phyloP scores from a whole-genome alignment of 2,888 invertebrate genomes.

The Drosophila paucipuncta region DNA sequence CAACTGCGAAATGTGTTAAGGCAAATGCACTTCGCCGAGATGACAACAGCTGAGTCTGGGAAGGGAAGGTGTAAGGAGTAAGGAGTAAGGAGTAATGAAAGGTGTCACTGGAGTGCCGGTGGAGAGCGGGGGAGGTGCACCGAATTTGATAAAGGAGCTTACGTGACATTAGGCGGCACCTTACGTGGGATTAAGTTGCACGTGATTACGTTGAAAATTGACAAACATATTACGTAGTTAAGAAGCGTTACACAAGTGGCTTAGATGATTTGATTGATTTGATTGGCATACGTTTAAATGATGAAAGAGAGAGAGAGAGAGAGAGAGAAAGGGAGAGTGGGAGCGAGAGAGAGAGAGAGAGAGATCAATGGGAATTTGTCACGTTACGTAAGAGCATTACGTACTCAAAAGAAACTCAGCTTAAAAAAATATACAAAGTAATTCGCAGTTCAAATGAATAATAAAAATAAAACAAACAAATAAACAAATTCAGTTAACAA shows the following conservation, averaged over 20 bases:
- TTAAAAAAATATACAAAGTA: not conserved
- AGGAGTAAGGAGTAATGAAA: not conserved
- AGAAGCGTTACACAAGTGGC: constrained; percentile 12
- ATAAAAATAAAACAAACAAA: not conserved
- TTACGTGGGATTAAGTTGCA: constrained; percentile 55
- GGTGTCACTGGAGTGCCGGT: not conserved
- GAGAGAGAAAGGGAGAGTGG: rapidly evolving
- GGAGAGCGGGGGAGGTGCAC: not conserved
- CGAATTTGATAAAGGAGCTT: constrained; percentile 63
- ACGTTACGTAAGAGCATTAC: not conserved
- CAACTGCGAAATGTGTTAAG: constrained; percentile 31
- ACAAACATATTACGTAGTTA: constrained; percentile 52
- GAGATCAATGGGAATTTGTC: not conserved
- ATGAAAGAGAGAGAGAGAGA: not conserved
- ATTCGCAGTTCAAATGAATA: not conserved
- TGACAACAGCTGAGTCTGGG: constrained; percentile 6
- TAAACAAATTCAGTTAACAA: not conserved
- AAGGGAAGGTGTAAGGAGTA: not conserved
- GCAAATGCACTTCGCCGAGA: constrained; percentile 44
- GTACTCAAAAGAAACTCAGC: not conserved
- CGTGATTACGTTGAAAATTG: constrained; percentile 51
- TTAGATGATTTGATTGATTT: constrained; percentile 6
- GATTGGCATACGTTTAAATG: not conserved
- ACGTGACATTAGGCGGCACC: constrained; percentile 72
- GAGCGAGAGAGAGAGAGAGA: not conserved